Percentiles rank a stretch among this genome's conserved stretches.
Conservation (phyloP, 2,888 invertebrate species). For the Diachrysia chrysitis region DNA sequence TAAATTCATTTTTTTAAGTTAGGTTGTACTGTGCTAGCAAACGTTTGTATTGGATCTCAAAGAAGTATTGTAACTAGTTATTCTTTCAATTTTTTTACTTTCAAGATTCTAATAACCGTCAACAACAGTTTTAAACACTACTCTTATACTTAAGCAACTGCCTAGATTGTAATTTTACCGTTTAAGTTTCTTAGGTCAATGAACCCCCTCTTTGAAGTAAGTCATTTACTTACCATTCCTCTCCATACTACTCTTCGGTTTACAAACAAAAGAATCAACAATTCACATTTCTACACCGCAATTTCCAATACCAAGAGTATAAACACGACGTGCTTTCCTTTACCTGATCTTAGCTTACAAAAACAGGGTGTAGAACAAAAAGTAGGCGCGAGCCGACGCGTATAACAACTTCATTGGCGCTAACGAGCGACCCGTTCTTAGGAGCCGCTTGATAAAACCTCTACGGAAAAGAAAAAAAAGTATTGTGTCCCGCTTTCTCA, state of each 20-base stretch:
- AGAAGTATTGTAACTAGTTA: no score
- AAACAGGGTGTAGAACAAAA: slow-evolving; percentile 67
- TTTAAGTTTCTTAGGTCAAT: neutral
- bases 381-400: slow-evolving; percentile 77
- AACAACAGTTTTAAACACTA: no score
- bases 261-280: neutral
- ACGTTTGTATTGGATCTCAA: no score
- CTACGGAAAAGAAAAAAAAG: slow-evolving; percentile 36
- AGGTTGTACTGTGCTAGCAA: no score
- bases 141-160: no score
- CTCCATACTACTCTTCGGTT: no score
- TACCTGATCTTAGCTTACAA: slow-evolving; percentile 48
- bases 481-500: slow-evolving; percentile 43
- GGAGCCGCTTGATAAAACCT: slow-evolving; percentile 40
- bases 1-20: no score
- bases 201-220: neutral
- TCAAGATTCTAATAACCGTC: no score
- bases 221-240: no score
- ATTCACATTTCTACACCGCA: neutral
- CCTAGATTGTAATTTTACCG: no score
- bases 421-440: slow-evolving; percentile 79
- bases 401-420: slow-evolving; percentile 87
- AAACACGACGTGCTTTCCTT: slow-evolving; percentile 20
- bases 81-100: no score
- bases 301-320: neutral